Evolutionary conservation across 2,113 vertebrate species (phyloP).

Genomic region (Nansenia antarctica): DNA sequence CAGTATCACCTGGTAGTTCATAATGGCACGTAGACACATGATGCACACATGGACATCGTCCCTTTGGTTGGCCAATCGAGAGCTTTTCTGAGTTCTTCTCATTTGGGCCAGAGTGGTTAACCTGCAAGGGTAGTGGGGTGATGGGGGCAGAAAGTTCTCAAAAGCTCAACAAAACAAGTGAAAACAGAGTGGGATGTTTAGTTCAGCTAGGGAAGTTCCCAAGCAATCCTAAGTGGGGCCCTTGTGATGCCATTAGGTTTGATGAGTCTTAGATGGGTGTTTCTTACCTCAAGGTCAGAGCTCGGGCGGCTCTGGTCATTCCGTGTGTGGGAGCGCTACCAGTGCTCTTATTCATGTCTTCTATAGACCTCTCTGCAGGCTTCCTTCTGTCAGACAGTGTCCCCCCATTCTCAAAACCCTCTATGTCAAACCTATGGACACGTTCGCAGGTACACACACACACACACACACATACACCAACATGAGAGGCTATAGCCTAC

Average conservation of each 20-base stretch:
- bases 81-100: conserved; percentile 79
- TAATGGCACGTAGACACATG: conserved; percentile 96
- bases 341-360: conserved; percentile 84
- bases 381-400: conserved; percentile 76
- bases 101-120: conserved; percentile 71
- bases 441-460: not conserved
- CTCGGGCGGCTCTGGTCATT: conserved; percentile 77
- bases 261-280: not conserved
- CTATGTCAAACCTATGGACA: conserved; percentile 82
- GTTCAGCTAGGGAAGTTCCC: not conserved
- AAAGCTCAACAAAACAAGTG: not conserved
- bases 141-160: not conserved
- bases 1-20: conserved; percentile 95
- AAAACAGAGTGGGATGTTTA: too few relatives aligned
- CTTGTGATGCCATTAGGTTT: too few relatives aligned
- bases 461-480: not conserved
- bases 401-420: conserved; percentile 83
- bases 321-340: conserved; percentile 68
- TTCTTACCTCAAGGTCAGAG: conserved; percentile 84
- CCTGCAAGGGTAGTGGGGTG: conserved; percentile 35
- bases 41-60: conserved; percentile 95
- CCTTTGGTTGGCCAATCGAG: conserved; percentile 82
- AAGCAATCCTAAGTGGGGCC: not conserved
- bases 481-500: not conserved
- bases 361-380: conserved; percentile 81